These are phyloP conservation scores for Psilopsiagon aymara DNA, from an alignment of 2,113 vertebrate genomes.

Conservation along the genomic window DNA sequence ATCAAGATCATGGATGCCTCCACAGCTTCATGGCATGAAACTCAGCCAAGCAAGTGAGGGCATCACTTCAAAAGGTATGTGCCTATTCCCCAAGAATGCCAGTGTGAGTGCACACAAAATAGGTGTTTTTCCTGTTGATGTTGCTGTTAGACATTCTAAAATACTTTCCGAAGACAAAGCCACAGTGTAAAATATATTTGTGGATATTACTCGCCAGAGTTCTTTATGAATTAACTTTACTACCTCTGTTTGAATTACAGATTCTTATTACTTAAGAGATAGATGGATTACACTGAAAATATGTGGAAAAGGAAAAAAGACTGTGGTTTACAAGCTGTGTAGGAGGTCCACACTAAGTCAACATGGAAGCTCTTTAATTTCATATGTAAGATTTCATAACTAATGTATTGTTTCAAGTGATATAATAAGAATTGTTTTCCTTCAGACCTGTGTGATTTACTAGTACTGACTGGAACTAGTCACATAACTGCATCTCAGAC, in stretches of 20 bases:
- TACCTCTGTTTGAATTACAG: neutral
- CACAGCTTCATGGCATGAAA: neutral
- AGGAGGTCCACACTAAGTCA: neutral
- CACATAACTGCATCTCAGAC: neutral
- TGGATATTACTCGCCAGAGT: neutral
- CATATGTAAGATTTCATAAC: neutral
- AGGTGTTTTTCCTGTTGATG: neutral
- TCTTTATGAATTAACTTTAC: neutral
- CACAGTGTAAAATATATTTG: neutral
- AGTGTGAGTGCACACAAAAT: neutral
- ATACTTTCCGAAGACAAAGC: neutral
- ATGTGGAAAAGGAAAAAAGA: neutral
- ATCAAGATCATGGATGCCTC: neutral
- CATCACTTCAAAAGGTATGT: neutral
- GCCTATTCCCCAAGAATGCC: neutral
- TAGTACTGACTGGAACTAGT: neutral
- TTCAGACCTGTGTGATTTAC: neutral
- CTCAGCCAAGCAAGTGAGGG: accelerated
- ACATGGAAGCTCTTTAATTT: neutral
- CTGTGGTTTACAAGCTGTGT: neutral
- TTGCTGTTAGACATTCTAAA: neutral
- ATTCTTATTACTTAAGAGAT: neutral
- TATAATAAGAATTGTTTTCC: neutral
- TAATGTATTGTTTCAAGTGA: neutral
- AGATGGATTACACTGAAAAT: neutral